Conservation (phyloP, 2,797 vertebrate genomes). For the Hypotaenidia philippensis region DNA sequence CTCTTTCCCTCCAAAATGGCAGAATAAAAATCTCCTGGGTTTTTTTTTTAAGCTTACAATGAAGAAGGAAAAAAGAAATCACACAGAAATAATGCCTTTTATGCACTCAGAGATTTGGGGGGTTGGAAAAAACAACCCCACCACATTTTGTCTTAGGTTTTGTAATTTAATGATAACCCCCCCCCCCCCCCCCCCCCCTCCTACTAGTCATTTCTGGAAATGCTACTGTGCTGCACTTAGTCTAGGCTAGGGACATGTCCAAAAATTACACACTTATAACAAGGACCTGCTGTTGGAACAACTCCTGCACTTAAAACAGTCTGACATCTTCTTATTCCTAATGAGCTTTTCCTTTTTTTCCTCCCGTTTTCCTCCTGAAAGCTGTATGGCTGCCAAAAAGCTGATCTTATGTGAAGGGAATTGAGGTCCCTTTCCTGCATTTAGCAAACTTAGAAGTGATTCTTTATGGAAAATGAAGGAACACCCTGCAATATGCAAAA, state of each 20-base stretch:
- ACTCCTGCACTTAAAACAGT: background rate
- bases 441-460: background rate
- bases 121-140: background rate
- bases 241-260: background rate
- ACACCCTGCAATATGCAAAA: background rate
- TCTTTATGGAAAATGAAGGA: background rate
- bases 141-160: background rate
- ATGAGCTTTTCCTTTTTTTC: background rate
- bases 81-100: background rate
- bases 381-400: background rate
- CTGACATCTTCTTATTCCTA: conserved; percentile 18
- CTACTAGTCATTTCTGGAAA: conserved; percentile 1
- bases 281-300: conserved; percentile 22
- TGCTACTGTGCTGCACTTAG: conserved; percentile 6
- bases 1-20: conserved; percentile 23
- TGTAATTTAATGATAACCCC: background rate
- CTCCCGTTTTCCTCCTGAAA: background rate
- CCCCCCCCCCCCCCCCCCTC: background rate
- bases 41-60: background rate
- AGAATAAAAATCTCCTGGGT: background rate
- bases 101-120: background rate
- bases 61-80: background rate
- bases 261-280: conserved; percentile 35
- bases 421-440: background rate
- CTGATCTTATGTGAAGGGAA: background rate